Evolutionary conservation across 2,888 invertebrate species (phyloP).

Genomic region (Oscheius onirici): DNA sequence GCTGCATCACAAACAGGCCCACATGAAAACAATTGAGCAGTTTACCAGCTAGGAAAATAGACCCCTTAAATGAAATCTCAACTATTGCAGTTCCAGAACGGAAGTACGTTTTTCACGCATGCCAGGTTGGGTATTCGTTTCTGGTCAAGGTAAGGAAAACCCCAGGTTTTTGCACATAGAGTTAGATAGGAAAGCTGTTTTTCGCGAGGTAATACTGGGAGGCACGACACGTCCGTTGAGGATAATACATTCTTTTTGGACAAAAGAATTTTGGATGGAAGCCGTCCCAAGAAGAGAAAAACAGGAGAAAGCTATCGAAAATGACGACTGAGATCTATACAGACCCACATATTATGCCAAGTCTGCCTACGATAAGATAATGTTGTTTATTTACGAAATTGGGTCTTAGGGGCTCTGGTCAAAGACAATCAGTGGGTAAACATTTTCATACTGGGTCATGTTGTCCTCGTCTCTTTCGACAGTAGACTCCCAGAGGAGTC

Average conservation of each 20-base stretch:
- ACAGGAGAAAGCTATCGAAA: background rate
- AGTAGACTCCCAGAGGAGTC: background rate
- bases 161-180: background rate
- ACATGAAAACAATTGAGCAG: conserved; percentile 11
- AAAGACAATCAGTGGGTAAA: background rate
- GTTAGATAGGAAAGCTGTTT: background rate
- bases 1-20: conserved; percentile 20
- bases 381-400: background rate
- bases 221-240: background rate
- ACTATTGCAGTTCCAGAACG: conserved; percentile 4
- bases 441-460: background rate
- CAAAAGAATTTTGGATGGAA: conserved; percentile 14
- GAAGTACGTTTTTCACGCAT: conserved; percentile 23
- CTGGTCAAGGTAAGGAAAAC: background rate
- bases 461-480: background rate
- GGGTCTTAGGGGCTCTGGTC: background rate
- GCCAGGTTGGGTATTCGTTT: conserved; percentile 1
- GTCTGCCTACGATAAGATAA: background rate
- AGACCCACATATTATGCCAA: background rate
- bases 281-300: background rate
- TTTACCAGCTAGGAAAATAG: background rate
- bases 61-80: background rate
- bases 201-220: background rate
- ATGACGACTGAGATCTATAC: background rate
- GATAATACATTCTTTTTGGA: conserved; percentile 15